These are phyloP conservation scores for rabbit (Oryctolagus cuniculus) DNA, from an alignment of 2,113 vertebrate genomes.

Conservation along the genomic window DNA sequence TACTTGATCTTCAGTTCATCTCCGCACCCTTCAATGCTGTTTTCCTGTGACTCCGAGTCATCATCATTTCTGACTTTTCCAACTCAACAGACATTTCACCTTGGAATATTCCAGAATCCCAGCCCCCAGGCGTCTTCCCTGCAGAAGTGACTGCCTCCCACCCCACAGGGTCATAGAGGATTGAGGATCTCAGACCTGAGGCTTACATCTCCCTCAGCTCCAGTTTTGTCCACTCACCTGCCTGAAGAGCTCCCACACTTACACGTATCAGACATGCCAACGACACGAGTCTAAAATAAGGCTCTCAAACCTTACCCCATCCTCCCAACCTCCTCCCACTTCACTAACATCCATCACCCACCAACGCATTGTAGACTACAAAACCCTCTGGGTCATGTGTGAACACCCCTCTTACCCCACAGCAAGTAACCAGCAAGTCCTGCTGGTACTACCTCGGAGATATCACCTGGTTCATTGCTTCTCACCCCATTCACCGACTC, in stretches of 20 bases:
- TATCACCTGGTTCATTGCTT: not conserved
- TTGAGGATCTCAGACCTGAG: not conserved
- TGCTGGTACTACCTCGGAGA: not conserved
- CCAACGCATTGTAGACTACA: not conserved
- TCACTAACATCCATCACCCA: not conserved
- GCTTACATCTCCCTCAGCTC: not conserved
- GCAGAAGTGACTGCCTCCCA: not conserved
- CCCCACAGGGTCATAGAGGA: not conserved
- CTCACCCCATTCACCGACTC: not conserved
- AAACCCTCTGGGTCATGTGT: not conserved
- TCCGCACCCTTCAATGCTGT: not conserved
- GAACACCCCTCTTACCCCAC: not conserved
- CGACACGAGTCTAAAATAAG: not conserved
- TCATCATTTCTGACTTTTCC: not conserved
- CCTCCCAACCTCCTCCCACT: not conserved
- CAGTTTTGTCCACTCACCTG: not conserved
- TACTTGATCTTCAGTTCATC: not conserved
- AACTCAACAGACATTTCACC: not conserved
- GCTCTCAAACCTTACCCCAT: not conserved
- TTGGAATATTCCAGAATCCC: not conserved
- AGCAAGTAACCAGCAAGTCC: not conserved
- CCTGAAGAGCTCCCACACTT: not conserved
- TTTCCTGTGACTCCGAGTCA: not conserved
- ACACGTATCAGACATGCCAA: not conserved
- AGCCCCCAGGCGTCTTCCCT: not conserved